A percentile compares a stretch with the other conserved stretches of the same genome.
phyloP scores from a whole-genome alignment of 2,797 vertebrate genomes.

The Craterocephalus amniculus region DNA sequence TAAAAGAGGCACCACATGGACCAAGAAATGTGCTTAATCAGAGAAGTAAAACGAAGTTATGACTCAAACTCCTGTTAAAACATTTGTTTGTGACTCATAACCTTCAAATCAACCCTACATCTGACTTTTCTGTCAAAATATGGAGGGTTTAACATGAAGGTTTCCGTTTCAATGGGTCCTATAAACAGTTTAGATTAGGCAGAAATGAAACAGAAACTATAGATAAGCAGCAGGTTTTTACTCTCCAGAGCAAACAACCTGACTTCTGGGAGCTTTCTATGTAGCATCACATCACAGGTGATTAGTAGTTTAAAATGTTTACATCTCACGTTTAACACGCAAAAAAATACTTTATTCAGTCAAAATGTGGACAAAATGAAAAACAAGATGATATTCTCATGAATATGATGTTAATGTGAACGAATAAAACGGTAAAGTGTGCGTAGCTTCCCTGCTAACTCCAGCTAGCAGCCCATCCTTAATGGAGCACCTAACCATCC shows the following conservation, averaged over 20 bases:
- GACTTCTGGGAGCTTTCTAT: conserved; percentile 28
- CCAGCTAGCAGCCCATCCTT: conserved; percentile 65
- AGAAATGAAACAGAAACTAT: conserved; percentile 69
- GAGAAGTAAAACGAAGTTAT: neutral
- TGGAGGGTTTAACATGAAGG: neutral
- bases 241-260: too few relatives aligned
- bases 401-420: conserved; percentile 20
- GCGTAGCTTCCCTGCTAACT: conserved; percentile 63
- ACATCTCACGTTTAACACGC: neutral
- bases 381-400: neutral
- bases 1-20: conserved; percentile 26
- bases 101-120: neutral
- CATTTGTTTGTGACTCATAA: neutral
- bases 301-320: conserved; percentile 27
- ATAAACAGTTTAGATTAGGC: neutral
- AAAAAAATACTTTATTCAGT: neutral
- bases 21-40: neutral
- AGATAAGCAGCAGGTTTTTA: neutral
- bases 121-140: neutral
- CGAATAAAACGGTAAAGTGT: conserved; percentile 45
- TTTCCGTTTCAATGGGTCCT: neutral
- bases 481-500: conserved; percentile 35
- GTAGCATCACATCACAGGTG: conserved; percentile 52
- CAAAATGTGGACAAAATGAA: neutral
- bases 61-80: neutral